Evolutionary conservation across 2,113 vertebrate species (phyloP), one percentile per base, ranked within the genome.

Genomic region (Oreochromis spilurus): DNA sequence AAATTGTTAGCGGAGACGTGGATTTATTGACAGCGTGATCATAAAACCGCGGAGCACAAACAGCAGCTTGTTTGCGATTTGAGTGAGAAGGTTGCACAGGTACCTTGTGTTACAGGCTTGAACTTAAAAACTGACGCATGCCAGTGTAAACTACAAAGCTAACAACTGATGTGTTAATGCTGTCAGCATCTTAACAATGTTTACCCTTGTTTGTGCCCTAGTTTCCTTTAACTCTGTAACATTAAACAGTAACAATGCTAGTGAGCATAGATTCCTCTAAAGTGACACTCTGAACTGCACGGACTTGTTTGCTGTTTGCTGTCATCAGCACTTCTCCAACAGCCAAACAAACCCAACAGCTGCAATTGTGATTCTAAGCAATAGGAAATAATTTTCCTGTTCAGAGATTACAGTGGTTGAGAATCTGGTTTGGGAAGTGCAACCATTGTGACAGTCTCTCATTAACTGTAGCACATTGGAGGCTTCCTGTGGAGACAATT

Each of bases 401-500:
- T 79, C 53, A 19, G 24, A 88, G 86, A 94, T 95, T 86, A 92
- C 84, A 94, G 91, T 88, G 84, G 78, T 91, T 34, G 38, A 86
- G 80, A 67, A 87, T 88, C 78, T 85, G 84, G 84, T 89, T 86
- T 82, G 45, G 80, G 82, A 72, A 72, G 87, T 53, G 83, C 85
- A 84, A 48, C 87, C 82, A 78, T 75, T 86, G 90, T 92, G 82
- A 87, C 89, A 86, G 92, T 89, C 92, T 92, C 70, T 93, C 87
- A 93, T 96, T 94, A 95, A 87, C 26, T 54, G 24, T 77, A 84
- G 85, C 81, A 81, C 83, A 85, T 79, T 14, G 9, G 86, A 87
- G 55, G 87, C 82, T 91, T 90, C 85, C 83, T 4, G 70, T 53
- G 11, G 53, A 84, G 81, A 90, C 86, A 90, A 93, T 94, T 92